Percentiles rank a stretch among this genome's conserved stretches.
Evolutionary conservation across 1,140 invertebrate species (phyloP).

Genomic region (Euura saliciscinereae): DNA sequence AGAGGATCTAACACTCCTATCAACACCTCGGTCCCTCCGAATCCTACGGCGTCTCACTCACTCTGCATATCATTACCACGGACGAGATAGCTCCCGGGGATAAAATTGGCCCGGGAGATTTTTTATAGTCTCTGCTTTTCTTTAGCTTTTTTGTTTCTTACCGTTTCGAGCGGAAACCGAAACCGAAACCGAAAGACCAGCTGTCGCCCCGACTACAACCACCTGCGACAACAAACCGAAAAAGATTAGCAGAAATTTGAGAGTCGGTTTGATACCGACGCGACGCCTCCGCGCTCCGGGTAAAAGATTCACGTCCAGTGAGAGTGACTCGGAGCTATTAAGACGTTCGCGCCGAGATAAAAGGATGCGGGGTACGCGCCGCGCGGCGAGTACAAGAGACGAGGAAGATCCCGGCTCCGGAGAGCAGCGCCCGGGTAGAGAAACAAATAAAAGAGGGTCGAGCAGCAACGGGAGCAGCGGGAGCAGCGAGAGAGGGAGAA

Average conservation of each 20-base stretch:
- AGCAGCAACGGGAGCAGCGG: constrained; percentile 7
- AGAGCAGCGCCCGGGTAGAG: constrained; percentile 28
- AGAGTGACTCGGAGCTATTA: constrained; percentile 51
- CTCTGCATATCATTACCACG: constrained; percentile 7
- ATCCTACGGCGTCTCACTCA: constrained; percentile 13
- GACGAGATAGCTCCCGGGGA: neutral
- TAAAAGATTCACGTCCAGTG: constrained; percentile 11
- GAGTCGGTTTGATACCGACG: no score
- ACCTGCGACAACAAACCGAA: neutral
- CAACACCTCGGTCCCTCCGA: constrained; percentile 7
- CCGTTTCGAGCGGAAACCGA: no score
- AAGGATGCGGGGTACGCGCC: constrained; percentile 39
- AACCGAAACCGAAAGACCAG: neutral
- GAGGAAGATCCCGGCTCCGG: constrained; percentile 16
- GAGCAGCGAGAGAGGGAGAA: neutral
- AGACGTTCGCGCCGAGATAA: constrained; percentile 56
- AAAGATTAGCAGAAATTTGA: neutral
- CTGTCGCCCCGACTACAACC: no score
- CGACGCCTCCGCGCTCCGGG: no score
- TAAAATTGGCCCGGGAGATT: neutral
- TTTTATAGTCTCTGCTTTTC: neutral
- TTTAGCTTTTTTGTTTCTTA: no score
- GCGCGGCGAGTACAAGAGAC: constrained; percentile 9
- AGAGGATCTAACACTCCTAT: neutral
- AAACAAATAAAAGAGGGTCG: constrained; percentile 48